Conservation (phyloP, 2,113 vertebrate species). For the Lamprotornis superbus region DNA sequence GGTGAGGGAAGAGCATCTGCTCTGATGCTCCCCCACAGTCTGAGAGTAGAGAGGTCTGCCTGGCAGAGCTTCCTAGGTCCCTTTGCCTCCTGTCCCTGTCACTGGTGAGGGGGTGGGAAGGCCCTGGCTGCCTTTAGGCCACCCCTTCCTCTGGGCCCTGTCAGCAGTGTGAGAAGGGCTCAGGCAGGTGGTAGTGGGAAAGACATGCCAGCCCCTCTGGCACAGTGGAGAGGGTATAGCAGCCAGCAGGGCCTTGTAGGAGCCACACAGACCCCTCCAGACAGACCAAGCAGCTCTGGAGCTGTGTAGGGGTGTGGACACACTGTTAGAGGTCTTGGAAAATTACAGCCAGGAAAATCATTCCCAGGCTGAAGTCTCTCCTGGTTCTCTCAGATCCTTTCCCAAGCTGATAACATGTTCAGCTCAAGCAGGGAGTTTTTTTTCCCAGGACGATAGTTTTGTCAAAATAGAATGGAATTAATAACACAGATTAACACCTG, state of each 20-base stretch:
- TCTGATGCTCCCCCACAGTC: accelerated
- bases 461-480: too few species aligned
- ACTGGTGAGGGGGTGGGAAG: not conserved
- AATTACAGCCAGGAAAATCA: too few species aligned
- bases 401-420: too few species aligned
- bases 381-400: too few species aligned
- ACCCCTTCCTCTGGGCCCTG: not conserved
- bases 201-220: not conserved
- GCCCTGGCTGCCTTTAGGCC: not conserved
- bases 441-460: too few species aligned
- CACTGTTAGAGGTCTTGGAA: too few species aligned
- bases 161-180: not conserved
- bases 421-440: too few species aligned
- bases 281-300: not conserved
- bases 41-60: not conserved
- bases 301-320: too few species aligned
- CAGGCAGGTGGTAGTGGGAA: not conserved
- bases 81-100: not conserved
- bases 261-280: not conserved
- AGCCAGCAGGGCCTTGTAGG: not conserved
- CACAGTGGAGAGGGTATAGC: not conserved
- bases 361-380: too few species aligned
- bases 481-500: too few species aligned
- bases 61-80: not conserved
- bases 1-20: not conserved